phyloP scores from a whole-genome alignment of 2,797 vertebrate genomes.

The Lagorchestes hirsutus region DNA sequence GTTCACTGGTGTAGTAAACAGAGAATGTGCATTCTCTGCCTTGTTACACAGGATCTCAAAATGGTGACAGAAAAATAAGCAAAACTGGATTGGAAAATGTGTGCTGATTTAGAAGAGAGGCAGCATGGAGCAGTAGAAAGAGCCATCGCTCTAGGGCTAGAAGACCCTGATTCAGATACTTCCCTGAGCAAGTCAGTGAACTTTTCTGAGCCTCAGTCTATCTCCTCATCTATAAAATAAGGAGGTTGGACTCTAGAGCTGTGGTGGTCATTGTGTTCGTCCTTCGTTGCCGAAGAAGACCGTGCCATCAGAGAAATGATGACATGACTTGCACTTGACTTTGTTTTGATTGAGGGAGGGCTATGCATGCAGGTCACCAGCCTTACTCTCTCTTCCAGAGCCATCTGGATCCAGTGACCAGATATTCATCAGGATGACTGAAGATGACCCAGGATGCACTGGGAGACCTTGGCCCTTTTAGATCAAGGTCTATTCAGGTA shows the following conservation, averaged over 20 bases:
- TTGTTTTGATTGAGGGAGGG: too few species aligned
- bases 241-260: background rate
- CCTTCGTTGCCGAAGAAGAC: too few species aligned
- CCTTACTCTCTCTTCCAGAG: too few species aligned
- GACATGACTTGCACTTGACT: too few species aligned
- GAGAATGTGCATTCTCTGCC: background rate
- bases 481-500: too few species aligned
- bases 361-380: too few species aligned
- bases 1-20: background rate
- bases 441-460: too few species aligned
- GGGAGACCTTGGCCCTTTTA: too few species aligned
- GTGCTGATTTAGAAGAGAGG: background rate
- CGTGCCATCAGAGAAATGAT: too few species aligned
- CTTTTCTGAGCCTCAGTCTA: background rate
- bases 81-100: background rate
- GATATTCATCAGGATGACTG: too few species aligned
- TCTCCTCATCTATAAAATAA: background rate
- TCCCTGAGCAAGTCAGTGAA: background rate
- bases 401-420: too few species aligned
- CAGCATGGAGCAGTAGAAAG: background rate
- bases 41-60: background rate
- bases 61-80: background rate
- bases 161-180: background rate
- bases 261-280: too few species aligned
- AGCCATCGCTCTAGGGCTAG: background rate